phyloP scores from a whole-genome alignment of 64 coral and sea anemone genomes.

The Platygyra sinensis region DNA sequence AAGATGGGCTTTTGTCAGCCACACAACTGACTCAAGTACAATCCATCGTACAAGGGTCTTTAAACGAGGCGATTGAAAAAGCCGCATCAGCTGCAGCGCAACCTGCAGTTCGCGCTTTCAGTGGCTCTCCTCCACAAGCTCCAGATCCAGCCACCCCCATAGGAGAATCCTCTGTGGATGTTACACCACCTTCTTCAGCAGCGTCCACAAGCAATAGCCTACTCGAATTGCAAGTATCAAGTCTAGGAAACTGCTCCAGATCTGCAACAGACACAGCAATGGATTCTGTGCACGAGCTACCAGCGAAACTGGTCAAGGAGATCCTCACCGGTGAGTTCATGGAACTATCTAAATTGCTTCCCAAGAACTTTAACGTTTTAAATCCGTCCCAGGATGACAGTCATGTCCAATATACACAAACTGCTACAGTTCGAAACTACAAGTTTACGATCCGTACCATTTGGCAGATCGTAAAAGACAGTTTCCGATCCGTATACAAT shows the following conservation, averaged over 20 bases:
- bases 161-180: too few species aligned
- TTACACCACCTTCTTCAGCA: too few species aligned
- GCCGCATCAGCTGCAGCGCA: not conserved
- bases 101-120: not conserved
- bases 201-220: too few species aligned
- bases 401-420: too few species aligned
- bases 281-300: constrained; percentile 21
- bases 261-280: constrained; percentile 1
- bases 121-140: not conserved
- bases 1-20: not conserved
- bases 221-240: too few species aligned
- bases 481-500: too few species aligned
- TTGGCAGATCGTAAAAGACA: too few species aligned
- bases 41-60: constrained; percentile 1
- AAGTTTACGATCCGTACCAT: too few species aligned
- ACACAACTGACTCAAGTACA: constrained; percentile 9
- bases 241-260: not conserved
- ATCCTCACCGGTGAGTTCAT: constrained; percentile 18
- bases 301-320: constrained; percentile 20
- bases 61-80: not conserved
- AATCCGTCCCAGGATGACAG: too few species aligned
- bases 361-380: too few species aligned
- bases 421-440: too few species aligned
- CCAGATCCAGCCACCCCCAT: not conserved
- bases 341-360: too few species aligned